A percentile compares a stretch with the other conserved stretches of the same genome.
These are phyloP conservation scores for Crossaster papposus DNA, from an alignment of 53 echinoderm and acorn worm species.

Conservation along the genomic window DNA sequence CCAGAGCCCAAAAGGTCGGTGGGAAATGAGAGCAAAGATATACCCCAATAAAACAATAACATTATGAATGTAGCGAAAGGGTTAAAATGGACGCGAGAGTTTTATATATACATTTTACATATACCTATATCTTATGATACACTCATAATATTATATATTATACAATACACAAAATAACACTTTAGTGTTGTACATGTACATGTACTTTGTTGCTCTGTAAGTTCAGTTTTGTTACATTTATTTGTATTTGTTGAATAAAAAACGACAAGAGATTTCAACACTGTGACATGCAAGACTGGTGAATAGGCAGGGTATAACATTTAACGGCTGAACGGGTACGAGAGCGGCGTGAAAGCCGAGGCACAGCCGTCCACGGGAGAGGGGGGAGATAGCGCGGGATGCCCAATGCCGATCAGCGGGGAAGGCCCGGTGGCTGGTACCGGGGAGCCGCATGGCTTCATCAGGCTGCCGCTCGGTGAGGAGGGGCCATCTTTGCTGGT, in stretches of 20 bases:
- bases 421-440: slow-evolving; percentile 55
- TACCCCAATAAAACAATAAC: too few relatives aligned
- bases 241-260: neutral
- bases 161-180: too few relatives aligned
- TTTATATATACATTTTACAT: too few relatives aligned
- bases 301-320: too few relatives aligned
- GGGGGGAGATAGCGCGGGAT: slow-evolving; percentile 58
- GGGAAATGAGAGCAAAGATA: too few relatives aligned
- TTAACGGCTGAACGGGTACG: slow-evolving; percentile 54
- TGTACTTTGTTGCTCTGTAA: neutral
- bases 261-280: neutral
- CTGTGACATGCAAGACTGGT: neutral
- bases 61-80: too few relatives aligned
- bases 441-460: slow-evolving; percentile 55
- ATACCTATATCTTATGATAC: too few relatives aligned
- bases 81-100: too few relatives aligned
- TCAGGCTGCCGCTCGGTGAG: slow-evolving; percentile 53
- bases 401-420: slow-evolving; percentile 64
- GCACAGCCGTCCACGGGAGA: slow-evolving; percentile 53
- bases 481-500: slow-evolving; percentile 67
- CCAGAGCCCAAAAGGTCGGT: too few relatives aligned
- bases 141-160: too few relatives aligned
- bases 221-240: neutral
- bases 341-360: slow-evolving; percentile 58
- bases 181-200: too few relatives aligned